Base-by-base conservation (phyloP, 2,888 invertebrate genomes). In the Clivina fossor region DNA sequence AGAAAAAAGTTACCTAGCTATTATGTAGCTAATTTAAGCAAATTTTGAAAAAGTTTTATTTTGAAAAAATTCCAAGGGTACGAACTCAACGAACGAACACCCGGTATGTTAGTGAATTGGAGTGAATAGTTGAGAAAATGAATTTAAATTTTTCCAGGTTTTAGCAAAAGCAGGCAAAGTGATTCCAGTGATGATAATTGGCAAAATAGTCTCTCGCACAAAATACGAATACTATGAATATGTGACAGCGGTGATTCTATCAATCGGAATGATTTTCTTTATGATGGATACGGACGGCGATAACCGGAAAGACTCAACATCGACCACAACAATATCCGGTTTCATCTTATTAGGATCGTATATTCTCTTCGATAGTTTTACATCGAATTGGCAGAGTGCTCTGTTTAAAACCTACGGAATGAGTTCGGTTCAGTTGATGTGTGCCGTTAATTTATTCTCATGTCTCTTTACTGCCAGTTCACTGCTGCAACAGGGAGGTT, bases 131-230 rank as follows among this genome's bases (percentile, higher is more conserved):
- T n/a, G n/a, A n/a, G n/a, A n/a, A n/a, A n/a, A n/a, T n/a, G n/a
- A n/a, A n/a, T n/a, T n/a, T n/a, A n/a, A n/a, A n/a, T n/a, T n/a
- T 59, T 66, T 69, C 9, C 69, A 86, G 86, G 88, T 93, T 59
- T 74, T 94, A 61, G 93, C 95, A 0, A 99, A 99, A 76, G 95
- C 98, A n/a, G 95, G 93, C 62, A 99, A 99, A 78, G 90, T 95
- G 63, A 92, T 96, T 65, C 94, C 94, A 1, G 97, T 98, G 41
- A 99, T 99, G 98, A 71, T 96, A 68, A 98, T 99, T 97, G 96
- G 97, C 16, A 90, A 90, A 76, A 74, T 97, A 57, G 82, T 99
- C 50, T 91, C 93, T 0, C 84, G 85, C 58, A 86, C 86, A 68
- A 87, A 88, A 63, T 96, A 95, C 73, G 88, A 90, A 68, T 81